These are phyloP conservation scores for Glossophaga mutica DNA, from an alignment of 2,797 vertebrate genomes.

Conservation along the genomic window DNA sequence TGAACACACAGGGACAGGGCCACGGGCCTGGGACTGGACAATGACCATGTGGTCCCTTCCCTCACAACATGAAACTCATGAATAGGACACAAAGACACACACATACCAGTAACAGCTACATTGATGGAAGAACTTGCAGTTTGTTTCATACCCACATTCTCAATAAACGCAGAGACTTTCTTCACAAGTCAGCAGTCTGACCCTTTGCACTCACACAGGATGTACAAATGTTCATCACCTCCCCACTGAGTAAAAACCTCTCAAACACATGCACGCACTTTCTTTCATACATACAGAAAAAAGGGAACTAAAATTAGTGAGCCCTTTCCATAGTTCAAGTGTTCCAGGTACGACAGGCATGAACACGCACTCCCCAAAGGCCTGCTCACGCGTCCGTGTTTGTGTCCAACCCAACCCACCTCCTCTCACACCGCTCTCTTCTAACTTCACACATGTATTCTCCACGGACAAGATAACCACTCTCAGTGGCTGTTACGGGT, in stretches of 20 bases:
- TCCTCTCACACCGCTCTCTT: background rate
- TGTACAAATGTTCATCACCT: background rate
- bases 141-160: background rate
- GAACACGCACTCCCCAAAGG: background rate
- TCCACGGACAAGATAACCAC: background rate
- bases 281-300: background rate
- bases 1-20: background rate
- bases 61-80: background rate
- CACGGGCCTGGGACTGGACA: background rate
- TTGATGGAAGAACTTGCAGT: background rate
- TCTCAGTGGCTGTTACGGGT: background rate
- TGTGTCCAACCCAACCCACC: no score
- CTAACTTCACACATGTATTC: background rate
- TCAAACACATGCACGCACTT: background rate
- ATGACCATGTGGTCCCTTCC: background rate
- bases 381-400: background rate
- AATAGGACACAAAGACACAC: background rate
- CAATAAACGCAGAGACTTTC: background rate
- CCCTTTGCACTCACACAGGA: background rate
- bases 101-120: background rate
- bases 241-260: fast-evolving
- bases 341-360: background rate
- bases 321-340: background rate
- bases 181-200: background rate
- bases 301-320: background rate